Base-by-base conservation (phyloP, 1,140 invertebrate genomes). In the Drosophila chauvacae region DNA sequence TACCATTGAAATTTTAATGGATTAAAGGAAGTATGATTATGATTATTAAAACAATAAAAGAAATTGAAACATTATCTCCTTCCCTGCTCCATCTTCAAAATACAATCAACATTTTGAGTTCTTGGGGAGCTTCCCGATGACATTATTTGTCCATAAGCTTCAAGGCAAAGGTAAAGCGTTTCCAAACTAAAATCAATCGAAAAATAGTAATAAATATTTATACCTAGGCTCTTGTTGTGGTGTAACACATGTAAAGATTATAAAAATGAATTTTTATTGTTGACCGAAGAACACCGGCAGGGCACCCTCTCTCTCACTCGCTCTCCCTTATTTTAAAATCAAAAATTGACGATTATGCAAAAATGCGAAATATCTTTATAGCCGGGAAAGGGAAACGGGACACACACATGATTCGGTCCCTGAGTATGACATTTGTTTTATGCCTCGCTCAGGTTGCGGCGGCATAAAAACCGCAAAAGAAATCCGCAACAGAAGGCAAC, bases 331-430 rank as follows among this genome's bases (percentile, higher is more conserved):
- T 35, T 81, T 90, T 80, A 91, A 88, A 91, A 91, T 91, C 84
- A 85, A 80, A 72, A 91, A 88, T 84, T 82, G 88, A 77, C 88
- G 84, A 91, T 91, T 88, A 88, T 91, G 88, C 88, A 91, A 91
- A 91, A 91, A 85, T 84, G 53, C 72, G 71, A 82, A 80, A 74
- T 77, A 85, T 78, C 79, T 76, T 87, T 84, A 81, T 74, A 59
- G 37, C 61, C 13, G 39, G 26, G 18, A 28, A 42, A 64, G 44
- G 51, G 9, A 18, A 33, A 33, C 44, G 39, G 44, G 30, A 26
- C 23, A 35, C 71, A 55, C 69, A 80, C 72, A 71, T 88, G 80
- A 83, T 72, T 86, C 61, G 51, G 70, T 16, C 61, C 50, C 70
- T 84, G 81, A 90, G 86, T 88, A 88, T 88, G 85, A 88, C 85